A percentile compares a stretch with the other conserved stretches of the same genome.
phyloP scores from a whole-genome alignment of 2,888 invertebrate species.

The Falcaria lacertinaria region DNA sequence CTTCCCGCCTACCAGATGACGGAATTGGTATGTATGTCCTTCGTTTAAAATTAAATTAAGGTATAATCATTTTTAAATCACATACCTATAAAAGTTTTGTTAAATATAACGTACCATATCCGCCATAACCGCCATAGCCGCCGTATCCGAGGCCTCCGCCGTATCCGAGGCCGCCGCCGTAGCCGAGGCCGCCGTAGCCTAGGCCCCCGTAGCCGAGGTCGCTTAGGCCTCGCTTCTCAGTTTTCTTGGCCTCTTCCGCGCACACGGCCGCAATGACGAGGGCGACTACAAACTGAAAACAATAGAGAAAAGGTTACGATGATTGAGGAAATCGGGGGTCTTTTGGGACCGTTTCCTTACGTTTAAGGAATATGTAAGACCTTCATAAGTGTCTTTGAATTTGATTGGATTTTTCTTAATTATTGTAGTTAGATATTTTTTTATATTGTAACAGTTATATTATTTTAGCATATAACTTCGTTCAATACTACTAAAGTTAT shows the following conservation, averaged over 20 bases:
- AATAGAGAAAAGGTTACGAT: conserved; percentile 2
- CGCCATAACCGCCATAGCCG: conserved; percentile 24
- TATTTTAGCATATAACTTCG: too few species aligned
- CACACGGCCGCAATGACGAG: conserved; percentile 56
- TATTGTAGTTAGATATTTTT: too few species aligned
- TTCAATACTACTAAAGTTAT: too few species aligned
- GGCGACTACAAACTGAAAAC: conserved; percentile 52
- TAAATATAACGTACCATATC: conserved; percentile 19
- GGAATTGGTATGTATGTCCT: too few species aligned
- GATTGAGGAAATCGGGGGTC: too few species aligned
- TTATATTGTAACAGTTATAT: too few species aligned
- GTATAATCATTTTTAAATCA: background rate
- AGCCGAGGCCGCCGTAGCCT: conserved; percentile 52
- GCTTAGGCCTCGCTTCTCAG: conserved; percentile 69
- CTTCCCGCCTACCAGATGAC: too few species aligned
- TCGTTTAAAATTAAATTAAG: background rate
- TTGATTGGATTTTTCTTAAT: too few species aligned
- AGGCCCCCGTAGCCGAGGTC: conserved; percentile 62
- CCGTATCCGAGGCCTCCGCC: conserved; percentile 32
- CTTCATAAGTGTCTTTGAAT: too few species aligned
- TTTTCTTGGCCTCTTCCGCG: conserved; percentile 70
- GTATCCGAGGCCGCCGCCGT: conserved; percentile 34
- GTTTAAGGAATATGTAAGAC: too few species aligned
- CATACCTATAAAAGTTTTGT: background rate
- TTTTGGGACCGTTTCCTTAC: too few species aligned